Conservation (phyloP, 2,888 invertebrate species). For the Mellilla xanthometata region DNA sequence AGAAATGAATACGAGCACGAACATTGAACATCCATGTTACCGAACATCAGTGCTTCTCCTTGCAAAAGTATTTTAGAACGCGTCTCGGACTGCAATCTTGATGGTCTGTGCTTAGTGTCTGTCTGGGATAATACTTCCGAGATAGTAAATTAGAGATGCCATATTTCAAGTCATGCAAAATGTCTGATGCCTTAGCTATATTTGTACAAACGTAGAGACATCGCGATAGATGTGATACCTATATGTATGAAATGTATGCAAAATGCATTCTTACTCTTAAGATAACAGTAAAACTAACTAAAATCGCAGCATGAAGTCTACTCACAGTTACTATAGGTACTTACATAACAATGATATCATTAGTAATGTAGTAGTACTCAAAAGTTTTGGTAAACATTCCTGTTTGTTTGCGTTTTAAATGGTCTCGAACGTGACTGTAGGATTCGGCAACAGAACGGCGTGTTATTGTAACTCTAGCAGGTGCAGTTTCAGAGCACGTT, state of each 20-base stretch:
- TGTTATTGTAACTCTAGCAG: slow-evolving; percentile 49
- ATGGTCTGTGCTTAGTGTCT: not conserved
- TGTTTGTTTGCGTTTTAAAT: slow-evolving; percentile 9
- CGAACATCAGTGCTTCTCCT: too few relatives aligned
- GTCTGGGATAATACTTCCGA: slow-evolving; percentile 6
- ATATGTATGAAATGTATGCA: too few relatives aligned
- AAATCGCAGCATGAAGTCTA: too few relatives aligned
- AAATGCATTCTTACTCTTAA: too few relatives aligned
- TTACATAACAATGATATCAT: too few relatives aligned
- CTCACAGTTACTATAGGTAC: too few relatives aligned
- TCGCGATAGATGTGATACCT: too few relatives aligned
- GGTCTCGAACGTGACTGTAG: slow-evolving; percentile 43
- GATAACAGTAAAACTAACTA: too few relatives aligned
- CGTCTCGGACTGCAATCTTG: not conserved
- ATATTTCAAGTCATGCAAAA: slow-evolving; percentile 6
- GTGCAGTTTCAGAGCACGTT: slow-evolving; percentile 49
- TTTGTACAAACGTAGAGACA: not conserved
- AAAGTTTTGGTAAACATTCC: slow-evolving; percentile 3
- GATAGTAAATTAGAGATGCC: slow-evolving; percentile 7
- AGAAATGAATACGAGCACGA: too few relatives aligned
- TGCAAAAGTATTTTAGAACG: too few relatives aligned
- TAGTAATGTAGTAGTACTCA: too few relatives aligned
- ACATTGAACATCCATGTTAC: too few relatives aligned
- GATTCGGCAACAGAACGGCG: slow-evolving; percentile 43
- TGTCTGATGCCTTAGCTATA: not conserved